Conservation (phyloP, 2,888 invertebrate genomes). For the Limnephilus marmoratus region DNA sequence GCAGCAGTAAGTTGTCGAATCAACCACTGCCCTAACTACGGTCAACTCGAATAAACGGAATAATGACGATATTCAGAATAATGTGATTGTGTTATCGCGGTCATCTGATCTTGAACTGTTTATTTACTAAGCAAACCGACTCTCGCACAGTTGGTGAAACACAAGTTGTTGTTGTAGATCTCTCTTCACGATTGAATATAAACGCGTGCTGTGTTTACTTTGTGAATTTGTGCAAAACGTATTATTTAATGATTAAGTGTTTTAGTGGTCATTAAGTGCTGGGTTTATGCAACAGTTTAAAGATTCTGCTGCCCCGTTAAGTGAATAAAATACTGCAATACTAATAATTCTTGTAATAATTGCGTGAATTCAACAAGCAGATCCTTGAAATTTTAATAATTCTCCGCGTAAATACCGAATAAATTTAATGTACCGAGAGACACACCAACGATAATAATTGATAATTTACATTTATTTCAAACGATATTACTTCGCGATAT, state of each 20-base stretch:
- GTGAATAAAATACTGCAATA: background rate
- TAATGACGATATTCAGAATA: background rate
- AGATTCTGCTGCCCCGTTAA: background rate
- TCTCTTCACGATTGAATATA: background rate
- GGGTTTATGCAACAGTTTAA: background rate
- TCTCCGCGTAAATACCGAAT: background rate
- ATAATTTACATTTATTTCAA: background rate
- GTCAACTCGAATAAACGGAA: background rate
- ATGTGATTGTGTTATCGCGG: background rate
- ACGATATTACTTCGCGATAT: background rate
- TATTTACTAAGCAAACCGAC: background rate
- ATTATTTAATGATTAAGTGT: background rate
- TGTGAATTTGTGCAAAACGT: conserved; percentile 3
- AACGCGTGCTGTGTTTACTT: background rate
- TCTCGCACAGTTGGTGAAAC: background rate
- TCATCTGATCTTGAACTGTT: background rate
- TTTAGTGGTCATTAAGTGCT: background rate
- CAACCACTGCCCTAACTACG: background rate
- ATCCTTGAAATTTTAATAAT: background rate
- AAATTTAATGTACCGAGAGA: background rate
- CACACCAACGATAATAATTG: background rate
- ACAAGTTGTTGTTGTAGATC: background rate
- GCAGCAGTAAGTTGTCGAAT: background rate
- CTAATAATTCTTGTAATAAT: background rate
- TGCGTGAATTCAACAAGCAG: background rate